Percentiles rank a stretch among this genome's conserved stretches.
These are phyloP conservation scores for Syritta pipiens DNA, from an alignment of 2,888 invertebrate genomes.

Conservation along the genomic window DNA sequence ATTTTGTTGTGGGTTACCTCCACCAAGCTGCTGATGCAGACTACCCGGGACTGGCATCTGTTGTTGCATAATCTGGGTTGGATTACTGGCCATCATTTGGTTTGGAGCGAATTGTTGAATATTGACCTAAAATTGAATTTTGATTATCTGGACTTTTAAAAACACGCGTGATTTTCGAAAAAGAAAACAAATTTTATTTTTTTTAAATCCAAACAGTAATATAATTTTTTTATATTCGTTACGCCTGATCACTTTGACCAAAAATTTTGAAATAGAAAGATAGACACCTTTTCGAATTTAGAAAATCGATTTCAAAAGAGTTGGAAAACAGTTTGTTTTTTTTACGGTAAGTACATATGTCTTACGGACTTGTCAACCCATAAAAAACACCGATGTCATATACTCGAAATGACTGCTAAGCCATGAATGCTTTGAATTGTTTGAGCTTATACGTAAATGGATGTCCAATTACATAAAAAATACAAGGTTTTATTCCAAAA, in stretches of 20 bases:
- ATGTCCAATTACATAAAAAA: no score
- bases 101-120: conserved; percentile 78
- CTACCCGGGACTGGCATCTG: conserved; percentile 76
- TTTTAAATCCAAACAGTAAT: background rate
- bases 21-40: conserved; percentile 76
- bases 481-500: no score
- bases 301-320: background rate
- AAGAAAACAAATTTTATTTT: background rate
- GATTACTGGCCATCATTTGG: conserved; percentile 77
- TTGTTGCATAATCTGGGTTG: conserved; percentile 77
- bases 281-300: background rate
- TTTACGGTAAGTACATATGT: background rate
- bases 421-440: no score
- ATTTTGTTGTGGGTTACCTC: conserved; percentile 75
- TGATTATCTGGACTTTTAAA: background rate
- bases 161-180: background rate
- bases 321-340: no score
- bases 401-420: no score
- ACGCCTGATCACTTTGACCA: background rate
- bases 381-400: no score
- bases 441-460: no score
- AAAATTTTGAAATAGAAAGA: background rate
- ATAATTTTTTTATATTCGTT: background rate
- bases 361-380: no score
- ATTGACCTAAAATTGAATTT: conserved; percentile 20